Conservation (phyloP, 2,888 invertebrate species). For the Gari tellinella region DNA sequence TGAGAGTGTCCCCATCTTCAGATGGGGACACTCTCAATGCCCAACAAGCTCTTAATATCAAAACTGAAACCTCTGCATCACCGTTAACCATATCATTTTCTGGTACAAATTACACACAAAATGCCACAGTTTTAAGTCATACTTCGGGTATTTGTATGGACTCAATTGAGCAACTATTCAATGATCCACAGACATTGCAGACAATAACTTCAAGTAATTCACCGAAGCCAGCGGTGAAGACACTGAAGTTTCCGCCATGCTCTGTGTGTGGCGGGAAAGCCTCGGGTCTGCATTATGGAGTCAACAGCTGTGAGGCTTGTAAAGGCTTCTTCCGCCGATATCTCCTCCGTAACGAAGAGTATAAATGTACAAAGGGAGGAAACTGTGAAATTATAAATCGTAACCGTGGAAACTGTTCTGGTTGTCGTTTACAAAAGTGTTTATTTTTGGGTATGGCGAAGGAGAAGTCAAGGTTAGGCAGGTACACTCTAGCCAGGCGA, state of each 20-base stretch:
- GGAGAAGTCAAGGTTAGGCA: conserved; percentile 49
- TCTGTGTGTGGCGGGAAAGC: conserved; percentile 49
- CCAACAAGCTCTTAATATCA: too few relatives aligned
- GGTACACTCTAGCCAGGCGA: conserved; percentile 50
- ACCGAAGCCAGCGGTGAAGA: conserved; percentile 1
- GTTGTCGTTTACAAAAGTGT: conserved; percentile 52
- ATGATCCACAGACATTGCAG: too few relatives aligned
- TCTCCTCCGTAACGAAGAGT: conserved; percentile 36
- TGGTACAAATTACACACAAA: too few relatives aligned
- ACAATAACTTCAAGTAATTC: too few relatives aligned
- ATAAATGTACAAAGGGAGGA: conserved; percentile 49
- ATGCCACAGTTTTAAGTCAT: too few relatives aligned
- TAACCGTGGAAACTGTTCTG: conserved; percentile 53
- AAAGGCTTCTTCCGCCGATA: conserved; percentile 59
- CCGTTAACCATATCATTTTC: too few relatives aligned
- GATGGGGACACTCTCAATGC: too few relatives aligned
- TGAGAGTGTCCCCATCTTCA: too few relatives aligned
- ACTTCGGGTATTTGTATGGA: too few relatives aligned
- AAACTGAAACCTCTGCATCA: too few relatives aligned
- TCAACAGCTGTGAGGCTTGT: conserved; percentile 58
- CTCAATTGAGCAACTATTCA: too few relatives aligned
- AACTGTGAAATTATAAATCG: conserved; percentile 42
- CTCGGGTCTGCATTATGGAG: conserved; percentile 55
- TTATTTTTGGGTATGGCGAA: conserved; percentile 55
- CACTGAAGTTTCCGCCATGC: conserved; percentile 54